Conservation (phyloP, 2,888 invertebrate species). For the Melanargia galathea region DNA sequence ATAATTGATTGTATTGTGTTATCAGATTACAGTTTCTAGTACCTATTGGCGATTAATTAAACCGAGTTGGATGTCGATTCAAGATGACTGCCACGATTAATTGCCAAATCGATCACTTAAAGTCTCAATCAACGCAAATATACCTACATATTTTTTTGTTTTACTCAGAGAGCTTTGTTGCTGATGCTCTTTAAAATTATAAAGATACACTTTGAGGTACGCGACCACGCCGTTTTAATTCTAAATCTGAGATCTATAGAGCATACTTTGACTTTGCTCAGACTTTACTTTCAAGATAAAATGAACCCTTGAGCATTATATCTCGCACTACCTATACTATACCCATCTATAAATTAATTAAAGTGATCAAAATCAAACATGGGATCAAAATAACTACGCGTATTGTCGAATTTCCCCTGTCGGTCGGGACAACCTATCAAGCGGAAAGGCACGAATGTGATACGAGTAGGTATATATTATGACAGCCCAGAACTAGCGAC, state of each 20-base stretch:
- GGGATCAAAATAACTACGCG: too few relatives aligned
- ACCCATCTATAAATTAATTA: too few relatives aligned
- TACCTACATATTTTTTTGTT: neutral
- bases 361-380: too few relatives aligned
- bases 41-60: constrained; percentile 55
- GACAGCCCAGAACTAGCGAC: constrained; percentile 6
- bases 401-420: constrained; percentile 1
- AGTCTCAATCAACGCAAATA: neutral
- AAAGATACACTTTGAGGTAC: too few relatives aligned
- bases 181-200: too few relatives aligned
- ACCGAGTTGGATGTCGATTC: constrained; percentile 52
- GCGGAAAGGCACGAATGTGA: neutral
- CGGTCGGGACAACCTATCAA: neutral
- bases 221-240: too few relatives aligned
- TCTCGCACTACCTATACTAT: too few relatives aligned
- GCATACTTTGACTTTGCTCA: too few relatives aligned
- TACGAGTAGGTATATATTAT: neutral
- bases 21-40: constrained; percentile 36
- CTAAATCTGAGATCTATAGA: too few relatives aligned
- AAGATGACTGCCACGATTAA: constrained; percentile 63
- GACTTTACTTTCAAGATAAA: too few relatives aligned
- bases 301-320: too few relatives aligned
- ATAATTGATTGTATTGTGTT: constrained; percentile 22
- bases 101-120: constrained; percentile 47
- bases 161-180: neutral